Percentiles rank a stretch among this genome's conserved stretches.
Evolutionary conservation across 2,888 invertebrate species (phyloP).

Genomic region (Drosophila bunnanda): DNA sequence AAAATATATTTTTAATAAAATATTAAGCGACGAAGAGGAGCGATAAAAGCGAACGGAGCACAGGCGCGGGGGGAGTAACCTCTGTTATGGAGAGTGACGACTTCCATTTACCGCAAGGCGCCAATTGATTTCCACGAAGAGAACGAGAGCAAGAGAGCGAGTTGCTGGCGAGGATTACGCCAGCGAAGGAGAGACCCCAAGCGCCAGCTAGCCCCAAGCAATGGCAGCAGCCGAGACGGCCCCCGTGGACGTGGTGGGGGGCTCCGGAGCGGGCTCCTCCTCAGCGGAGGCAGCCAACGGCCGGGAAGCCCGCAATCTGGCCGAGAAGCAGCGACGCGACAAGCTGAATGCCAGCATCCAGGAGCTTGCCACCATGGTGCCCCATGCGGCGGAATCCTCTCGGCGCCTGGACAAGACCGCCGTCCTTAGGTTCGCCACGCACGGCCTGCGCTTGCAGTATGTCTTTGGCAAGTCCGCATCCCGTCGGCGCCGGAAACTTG

Average conservation of each 20-base stretch:
- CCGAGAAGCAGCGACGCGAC: slow-evolving; percentile 95
- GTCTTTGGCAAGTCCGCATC: slow-evolving; percentile 81
- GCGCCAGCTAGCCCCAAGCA: slow-evolving; percentile 13
- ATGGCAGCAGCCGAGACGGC: slow-evolving; percentile 64
- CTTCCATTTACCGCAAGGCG: slow-evolving; percentile 66
- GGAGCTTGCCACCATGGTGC: slow-evolving; percentile 92
- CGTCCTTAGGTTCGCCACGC: slow-evolving; percentile 93
- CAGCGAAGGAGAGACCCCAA: neutral
- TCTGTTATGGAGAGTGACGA: slow-evolving; percentile 78
- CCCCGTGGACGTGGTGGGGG: slow-evolving; percentile 39
- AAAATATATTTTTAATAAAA: slow-evolving; percentile 2
- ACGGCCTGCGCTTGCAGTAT: slow-evolving; percentile 92
- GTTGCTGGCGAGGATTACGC: slow-evolving; percentile 7
- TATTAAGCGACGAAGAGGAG: neutral
- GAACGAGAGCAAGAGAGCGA: neutral
- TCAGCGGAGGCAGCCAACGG: slow-evolving; percentile 85
- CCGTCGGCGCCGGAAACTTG: slow-evolving; percentile 51
- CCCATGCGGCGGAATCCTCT: slow-evolving; percentile 91
- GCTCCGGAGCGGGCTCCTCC: slow-evolving; percentile 24
- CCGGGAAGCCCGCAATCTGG: slow-evolving; percentile 93
- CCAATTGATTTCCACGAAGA: slow-evolving; percentile 53
- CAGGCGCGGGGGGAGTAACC: slow-evolving; percentile 21
- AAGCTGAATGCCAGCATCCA: slow-evolving; percentile 94
- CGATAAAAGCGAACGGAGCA: slow-evolving; percentile 15
- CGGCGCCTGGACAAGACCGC: slow-evolving; percentile 96